A percentile compares a stretch with the other conserved stretches of the same genome.
phyloP scores from a whole-genome alignment of 2,888 invertebrate species.

The Elegia similella region DNA sequence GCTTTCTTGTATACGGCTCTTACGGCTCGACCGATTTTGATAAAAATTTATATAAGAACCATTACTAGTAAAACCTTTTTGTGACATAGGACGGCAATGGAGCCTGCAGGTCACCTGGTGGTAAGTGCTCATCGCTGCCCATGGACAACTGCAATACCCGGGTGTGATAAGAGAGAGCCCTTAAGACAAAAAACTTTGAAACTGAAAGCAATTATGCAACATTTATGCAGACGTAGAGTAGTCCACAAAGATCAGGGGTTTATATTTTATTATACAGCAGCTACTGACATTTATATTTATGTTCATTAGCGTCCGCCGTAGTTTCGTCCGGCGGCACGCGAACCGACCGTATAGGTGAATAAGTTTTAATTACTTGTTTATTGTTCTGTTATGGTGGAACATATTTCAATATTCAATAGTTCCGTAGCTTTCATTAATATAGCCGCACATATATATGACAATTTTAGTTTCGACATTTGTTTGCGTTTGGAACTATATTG shows the following conservation, averaged over 20 bases:
- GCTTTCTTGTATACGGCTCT: too few relatives aligned
- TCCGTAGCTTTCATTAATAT: slow-evolving; percentile 24
- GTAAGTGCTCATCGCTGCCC: too few relatives aligned
- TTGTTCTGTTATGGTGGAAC: slow-evolving; percentile 37
- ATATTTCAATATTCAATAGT: slow-evolving; percentile 30
- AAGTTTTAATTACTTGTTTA: slow-evolving; percentile 62
- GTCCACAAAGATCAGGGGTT: slow-evolving; percentile 37
- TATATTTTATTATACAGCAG: slow-evolving; percentile 35
- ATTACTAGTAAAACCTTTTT: too few relatives aligned
- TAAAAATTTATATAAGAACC: too few relatives aligned
- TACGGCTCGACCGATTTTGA: too few relatives aligned
- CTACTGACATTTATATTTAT: slow-evolving; percentile 45
- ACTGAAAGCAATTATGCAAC: too few relatives aligned
- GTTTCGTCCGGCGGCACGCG: slow-evolving; percentile 55
- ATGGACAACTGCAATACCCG: too few relatives aligned
- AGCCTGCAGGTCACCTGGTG: too few relatives aligned
- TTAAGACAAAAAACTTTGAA: too few relatives aligned
- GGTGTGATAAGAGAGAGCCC: too few relatives aligned
- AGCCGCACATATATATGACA: neutral
- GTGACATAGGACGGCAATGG: too few relatives aligned
- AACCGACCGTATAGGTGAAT: slow-evolving; percentile 54
- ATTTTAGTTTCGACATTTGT: neutral
- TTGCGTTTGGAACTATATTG: neutral
- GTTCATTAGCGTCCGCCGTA: slow-evolving; percentile 45
- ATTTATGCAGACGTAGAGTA: neutral